Evolutionary conservation across 1,140 invertebrate species (phyloP), one percentile per base, ranked within the genome.

Genomic region (Notospermus geniculatus): DNA sequence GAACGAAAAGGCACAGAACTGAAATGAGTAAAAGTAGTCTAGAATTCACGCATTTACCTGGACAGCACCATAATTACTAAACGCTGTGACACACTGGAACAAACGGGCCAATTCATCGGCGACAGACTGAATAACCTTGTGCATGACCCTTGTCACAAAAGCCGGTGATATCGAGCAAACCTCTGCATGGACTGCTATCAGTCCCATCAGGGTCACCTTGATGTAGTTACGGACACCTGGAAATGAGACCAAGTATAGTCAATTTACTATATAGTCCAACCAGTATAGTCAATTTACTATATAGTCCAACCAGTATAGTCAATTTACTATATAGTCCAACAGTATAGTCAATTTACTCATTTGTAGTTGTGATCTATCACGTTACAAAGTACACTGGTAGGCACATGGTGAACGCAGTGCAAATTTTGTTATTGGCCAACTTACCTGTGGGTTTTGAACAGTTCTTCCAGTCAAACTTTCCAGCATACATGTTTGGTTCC

Each of bases 401-500:
- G n/a, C n/a, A n/a, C n/a, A n/a, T n/a, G n/a, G n/a, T n/a, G n/a
- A n/a, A n/a, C n/a, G n/a, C n/a, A n/a, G n/a, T n/a, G n/a, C n/a
- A n/a, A n/a, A n/a, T n/a, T n/a, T n/a, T n/a, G n/a, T n/a, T n/a
- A n/a, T n/a, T n/a, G n/a, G n/a, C n/a, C n/a, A n/a, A n/a, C n/a
- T n/a, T 62, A 75, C 76, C 73, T 59, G 88, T 88, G 60, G 87
- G 84, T 60, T 87, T 71, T 27, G 72, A 84, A 67, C 89, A 88
- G 2, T 87, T 88, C 64, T 90, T 88, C 89, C 93, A 94, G 69
- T 91, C 89, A 75, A 95, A 91, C 45, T 88, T 84, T 0, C 92
- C 92, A 66, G 91, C 82, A 80, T 95, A 96, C 93, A 98, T 97
- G 45, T 90, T 93, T 1, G 91, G 91, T 82, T 97, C 94, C 64